Conservation (phyloP, 2,797 vertebrate species). For the Sebastes hubbsi region DNA sequence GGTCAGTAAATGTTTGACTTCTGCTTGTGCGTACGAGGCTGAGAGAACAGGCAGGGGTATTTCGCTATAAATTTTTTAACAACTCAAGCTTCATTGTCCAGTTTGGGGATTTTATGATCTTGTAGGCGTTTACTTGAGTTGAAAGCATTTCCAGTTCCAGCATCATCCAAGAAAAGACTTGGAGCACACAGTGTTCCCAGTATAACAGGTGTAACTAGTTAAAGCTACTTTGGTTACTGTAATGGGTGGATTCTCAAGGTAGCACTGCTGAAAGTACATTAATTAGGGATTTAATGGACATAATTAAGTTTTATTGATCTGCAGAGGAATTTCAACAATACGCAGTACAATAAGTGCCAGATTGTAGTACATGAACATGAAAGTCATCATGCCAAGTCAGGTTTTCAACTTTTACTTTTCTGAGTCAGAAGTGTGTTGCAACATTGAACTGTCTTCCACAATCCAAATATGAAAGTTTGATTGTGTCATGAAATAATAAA, state of each 20-base stretch:
- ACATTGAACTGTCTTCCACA: neutral
- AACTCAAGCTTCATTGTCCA: constrained; percentile 72
- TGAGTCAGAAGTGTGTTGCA: constrained; percentile 10
- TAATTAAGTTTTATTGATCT: neutral
- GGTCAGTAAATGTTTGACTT: constrained; percentile 82
- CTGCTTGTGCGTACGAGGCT: constrained; percentile 39
- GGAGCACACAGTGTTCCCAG: constrained; percentile 39
- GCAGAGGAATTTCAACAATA: neutral
- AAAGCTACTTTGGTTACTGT: constrained; percentile 17
- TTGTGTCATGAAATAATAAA: constrained; percentile 2
- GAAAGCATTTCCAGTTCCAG: constrained; percentile 60
- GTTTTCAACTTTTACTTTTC: constrained; percentile 8
- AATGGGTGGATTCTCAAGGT: neutral
- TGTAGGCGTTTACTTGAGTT: constrained; percentile 59
- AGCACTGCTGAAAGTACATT: neutral
- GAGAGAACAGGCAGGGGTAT: constrained; percentile 66
- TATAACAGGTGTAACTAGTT: constrained; percentile 66
- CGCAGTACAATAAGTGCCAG: neutral
- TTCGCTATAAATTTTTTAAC: constrained; percentile 77
- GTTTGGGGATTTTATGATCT: constrained; percentile 65
- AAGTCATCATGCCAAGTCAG: neutral
- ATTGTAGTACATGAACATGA: neutral
- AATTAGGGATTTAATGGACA: neutral
- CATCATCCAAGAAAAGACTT: constrained; percentile 36
- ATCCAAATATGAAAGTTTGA: neutral